These are phyloP conservation scores for Damaliscus lunatus DNA, from an alignment of 2,113 vertebrate species.

Conservation along the genomic window DNA sequence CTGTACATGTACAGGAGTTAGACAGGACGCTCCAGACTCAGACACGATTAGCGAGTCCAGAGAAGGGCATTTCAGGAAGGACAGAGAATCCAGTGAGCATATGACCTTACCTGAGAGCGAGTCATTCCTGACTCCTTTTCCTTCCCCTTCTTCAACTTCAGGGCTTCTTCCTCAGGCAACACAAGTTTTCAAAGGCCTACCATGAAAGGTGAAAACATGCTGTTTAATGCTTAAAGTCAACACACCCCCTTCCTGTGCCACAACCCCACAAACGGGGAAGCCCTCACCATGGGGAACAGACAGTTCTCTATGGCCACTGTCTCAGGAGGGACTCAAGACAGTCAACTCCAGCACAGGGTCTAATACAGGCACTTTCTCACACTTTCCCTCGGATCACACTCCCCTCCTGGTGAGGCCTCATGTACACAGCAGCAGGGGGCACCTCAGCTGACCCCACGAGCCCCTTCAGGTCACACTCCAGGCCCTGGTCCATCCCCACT, in stretches of 20 bases:
- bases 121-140: not conserved
- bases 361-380: too few relatives aligned
- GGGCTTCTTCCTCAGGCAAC: not conserved
- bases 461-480: not conserved
- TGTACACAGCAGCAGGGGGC: not conserved
- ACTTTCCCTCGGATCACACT: not conserved
- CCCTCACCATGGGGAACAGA: too few relatives aligned
- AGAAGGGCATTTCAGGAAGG: not conserved
- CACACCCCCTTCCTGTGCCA: too few relatives aligned
- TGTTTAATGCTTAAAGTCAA: not conserved
- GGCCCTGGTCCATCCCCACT: not conserved
- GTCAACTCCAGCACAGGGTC: not conserved
- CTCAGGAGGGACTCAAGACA: not conserved
- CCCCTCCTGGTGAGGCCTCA: not conserved
- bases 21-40: not conserved
- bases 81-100: not conserved
- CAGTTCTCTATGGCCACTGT: too few relatives aligned
- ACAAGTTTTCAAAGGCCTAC: too few relatives aligned
- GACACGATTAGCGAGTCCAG: not conserved
- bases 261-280: too few relatives aligned
- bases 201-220: not conserved
- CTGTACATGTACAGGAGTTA: not conserved
- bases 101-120: not conserved
- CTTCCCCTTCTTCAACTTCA: not conserved
- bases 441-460: rapidly evolving